Conservation (phyloP, 2,888 invertebrate species). For the Torymus tubicola region DNA sequence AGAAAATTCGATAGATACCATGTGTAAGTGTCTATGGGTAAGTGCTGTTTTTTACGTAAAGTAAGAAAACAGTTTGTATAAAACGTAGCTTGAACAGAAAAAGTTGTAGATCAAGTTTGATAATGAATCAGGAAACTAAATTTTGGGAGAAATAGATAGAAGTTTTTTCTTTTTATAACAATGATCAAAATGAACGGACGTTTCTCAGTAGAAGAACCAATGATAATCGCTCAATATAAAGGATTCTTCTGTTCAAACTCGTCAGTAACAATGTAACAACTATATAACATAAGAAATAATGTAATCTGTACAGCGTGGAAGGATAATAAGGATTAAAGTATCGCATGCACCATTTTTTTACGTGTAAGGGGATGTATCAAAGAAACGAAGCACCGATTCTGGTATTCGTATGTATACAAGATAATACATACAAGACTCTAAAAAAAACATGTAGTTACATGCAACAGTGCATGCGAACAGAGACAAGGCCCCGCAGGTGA, state of each 20-base stretch:
- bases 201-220: no score
- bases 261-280: neutral
- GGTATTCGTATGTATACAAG: neutral
- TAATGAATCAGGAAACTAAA: no score
- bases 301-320: slow-evolving; percentile 3
- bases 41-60: neutral
- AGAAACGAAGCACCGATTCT: neutral
- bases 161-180: no score
- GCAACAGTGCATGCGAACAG: slow-evolving; percentile 39
- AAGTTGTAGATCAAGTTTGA: no score
- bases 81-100: no score
- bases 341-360: slow-evolving; percentile 39
- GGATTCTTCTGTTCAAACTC: neutral
- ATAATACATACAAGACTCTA: neutral
- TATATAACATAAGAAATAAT: slow-evolving; percentile 4
- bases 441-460: slow-evolving; percentile 15
- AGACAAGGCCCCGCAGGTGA: neutral
- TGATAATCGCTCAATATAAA: neutral
- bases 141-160: no score
- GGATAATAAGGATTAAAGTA: neutral
- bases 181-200: no score
- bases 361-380: neutral
- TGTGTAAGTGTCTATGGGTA: neutral
- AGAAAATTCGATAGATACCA: no score
- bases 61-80: neutral